Evolutionary conservation across 2,888 invertebrate species (phyloP).

Genomic region (Monopis laevigella): DNA sequence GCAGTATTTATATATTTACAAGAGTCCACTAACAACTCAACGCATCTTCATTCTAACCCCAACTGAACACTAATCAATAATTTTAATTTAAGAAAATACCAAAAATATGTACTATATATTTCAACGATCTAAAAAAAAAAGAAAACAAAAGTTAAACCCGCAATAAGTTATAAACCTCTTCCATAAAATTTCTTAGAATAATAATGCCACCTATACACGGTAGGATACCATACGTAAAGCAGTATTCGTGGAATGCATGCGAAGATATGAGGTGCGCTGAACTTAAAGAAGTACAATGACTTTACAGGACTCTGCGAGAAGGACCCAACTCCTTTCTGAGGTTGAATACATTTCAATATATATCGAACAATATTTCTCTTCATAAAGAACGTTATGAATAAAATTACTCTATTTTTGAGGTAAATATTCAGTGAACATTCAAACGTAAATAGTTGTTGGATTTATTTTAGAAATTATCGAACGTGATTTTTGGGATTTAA

Average conservation of each 20-base stretch:
- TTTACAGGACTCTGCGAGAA: not conserved
- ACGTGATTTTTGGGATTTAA: too few relatives aligned
- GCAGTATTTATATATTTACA: too few relatives aligned
- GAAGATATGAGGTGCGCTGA: slow-evolving; percentile 3
- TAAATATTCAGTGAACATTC: slow-evolving; percentile 3
- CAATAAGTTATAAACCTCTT: too few relatives aligned
- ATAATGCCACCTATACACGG: too few relatives aligned
- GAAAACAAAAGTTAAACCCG: too few relatives aligned
- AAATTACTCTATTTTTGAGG: not conserved
- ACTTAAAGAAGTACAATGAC: slow-evolving; percentile 6
- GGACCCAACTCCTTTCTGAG: not conserved
- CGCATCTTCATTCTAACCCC: too few relatives aligned
- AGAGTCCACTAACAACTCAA: too few relatives aligned
- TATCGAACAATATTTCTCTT: not conserved
- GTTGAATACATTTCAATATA: slow-evolving; percentile 7
- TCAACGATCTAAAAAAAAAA: too few relatives aligned
- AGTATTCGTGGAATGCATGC: slow-evolving; percentile 7
- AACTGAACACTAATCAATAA: too few relatives aligned
- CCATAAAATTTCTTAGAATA: too few relatives aligned
- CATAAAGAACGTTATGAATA: not conserved
- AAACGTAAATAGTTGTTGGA: slow-evolving; percentile 3
- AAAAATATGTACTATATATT: too few relatives aligned
- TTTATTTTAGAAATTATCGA: slow-evolving; percentile 5
- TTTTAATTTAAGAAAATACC: too few relatives aligned
- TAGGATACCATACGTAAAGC: slow-evolving; percentile 1